A percentile compares a stretch with the other conserved stretches of the same genome.
phyloP scores from a whole-genome alignment of 2,113 vertebrate genomes.

The Perca flavescens region DNA sequence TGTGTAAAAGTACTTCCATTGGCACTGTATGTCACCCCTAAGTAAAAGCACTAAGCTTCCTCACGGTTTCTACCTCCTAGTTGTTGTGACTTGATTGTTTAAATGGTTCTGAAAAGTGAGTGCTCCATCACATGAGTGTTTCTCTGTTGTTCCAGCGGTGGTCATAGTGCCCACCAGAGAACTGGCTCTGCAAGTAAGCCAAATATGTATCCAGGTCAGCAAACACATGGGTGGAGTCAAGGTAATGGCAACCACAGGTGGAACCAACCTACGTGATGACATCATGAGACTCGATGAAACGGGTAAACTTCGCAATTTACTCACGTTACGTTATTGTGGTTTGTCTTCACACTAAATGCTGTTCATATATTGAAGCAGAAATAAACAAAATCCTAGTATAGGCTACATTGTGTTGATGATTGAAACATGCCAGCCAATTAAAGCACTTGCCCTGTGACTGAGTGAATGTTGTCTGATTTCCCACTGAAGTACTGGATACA shows the following conservation, averaged over 20 bases:
- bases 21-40: neutral
- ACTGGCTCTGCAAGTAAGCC: conserved; percentile 99
- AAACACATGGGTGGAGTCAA: conserved; percentile 99
- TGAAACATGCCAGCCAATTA: too few relatives aligned
- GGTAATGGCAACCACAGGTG: conserved; percentile 99
- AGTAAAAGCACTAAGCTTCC: neutral
- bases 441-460: too few relatives aligned
- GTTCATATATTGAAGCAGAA: neutral
- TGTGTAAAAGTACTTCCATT: neutral
- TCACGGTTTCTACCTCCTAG: neutral
- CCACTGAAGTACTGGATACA: too few relatives aligned
- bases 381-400: too few relatives aligned
- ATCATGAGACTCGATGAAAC: conserved; percentile 99
- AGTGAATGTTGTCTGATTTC: too few relatives aligned
- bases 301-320: conserved; percentile 78
- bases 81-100: neutral
- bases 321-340: neutral
- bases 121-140: too few relatives aligned
- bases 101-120: neutral
- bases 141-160: conserved; percentile 86
- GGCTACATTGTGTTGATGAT: too few relatives aligned
- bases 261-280: conserved; percentile 98
- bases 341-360: neutral
- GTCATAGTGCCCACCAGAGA: conserved; percentile 99
- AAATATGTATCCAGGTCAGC: conserved; percentile 99